A percentile compares a stretch with the other conserved stretches of the same genome.
Conservation (phyloP, 2,113 vertebrate species). For the Hemibates koningsi region DNA sequence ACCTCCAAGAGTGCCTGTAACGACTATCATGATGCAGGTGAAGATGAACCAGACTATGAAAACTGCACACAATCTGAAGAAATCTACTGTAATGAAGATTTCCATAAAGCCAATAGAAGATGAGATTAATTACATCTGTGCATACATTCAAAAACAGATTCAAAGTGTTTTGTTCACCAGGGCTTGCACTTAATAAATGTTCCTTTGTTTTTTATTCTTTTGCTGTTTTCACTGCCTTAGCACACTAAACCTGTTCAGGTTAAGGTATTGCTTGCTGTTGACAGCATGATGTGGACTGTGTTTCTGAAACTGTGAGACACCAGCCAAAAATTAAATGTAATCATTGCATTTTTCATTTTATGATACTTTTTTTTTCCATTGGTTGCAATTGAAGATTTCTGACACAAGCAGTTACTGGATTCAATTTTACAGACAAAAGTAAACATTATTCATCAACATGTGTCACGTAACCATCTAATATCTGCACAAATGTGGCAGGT, state of each 20-base stretch:
- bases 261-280: neutral
- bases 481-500: neutral
- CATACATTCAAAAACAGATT: neutral
- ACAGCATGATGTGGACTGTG: neutral
- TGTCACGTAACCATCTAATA: neutral
- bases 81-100: neutral
- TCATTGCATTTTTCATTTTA: neutral
- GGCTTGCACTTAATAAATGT: neutral
- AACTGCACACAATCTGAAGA: neutral
- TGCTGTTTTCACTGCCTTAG: neutral
- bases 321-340: neutral
- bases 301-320: neutral
- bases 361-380: neutral
- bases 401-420: neutral
- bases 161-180: neutral
- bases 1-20: neutral
- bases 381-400: neutral
- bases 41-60: neutral
- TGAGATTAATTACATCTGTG: neutral
- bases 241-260: neutral
- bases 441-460: neutral
- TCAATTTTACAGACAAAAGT: neutral
- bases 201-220: neutral
- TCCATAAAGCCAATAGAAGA: neutral
- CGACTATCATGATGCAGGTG: neutral